Evolutionary conservation across 2,888 invertebrate species (phyloP).

Genomic region (Penaeus monodon): DNA sequence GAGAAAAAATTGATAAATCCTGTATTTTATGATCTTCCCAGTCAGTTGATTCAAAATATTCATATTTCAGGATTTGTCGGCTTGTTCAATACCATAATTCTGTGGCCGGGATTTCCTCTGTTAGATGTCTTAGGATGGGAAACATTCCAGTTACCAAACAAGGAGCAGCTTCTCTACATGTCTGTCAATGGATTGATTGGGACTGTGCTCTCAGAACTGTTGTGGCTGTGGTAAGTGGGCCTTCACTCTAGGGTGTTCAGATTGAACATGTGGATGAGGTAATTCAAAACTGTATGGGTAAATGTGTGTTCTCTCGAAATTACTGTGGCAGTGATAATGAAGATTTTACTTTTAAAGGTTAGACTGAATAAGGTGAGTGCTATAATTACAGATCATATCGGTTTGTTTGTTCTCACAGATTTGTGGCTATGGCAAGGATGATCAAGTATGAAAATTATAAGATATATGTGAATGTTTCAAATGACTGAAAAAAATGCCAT

Average conservation of each 20-base stretch:
- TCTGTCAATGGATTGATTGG: conserved; percentile 90
- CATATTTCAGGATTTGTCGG: conserved; percentile 87
- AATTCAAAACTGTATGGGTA: too few species aligned
- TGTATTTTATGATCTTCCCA: background rate
- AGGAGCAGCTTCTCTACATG: conserved; percentile 83
- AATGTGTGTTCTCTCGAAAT: too few species aligned
- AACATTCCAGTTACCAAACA: conserved; percentile 86
- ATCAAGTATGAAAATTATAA: too few species aligned
- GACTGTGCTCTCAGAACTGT: conserved; percentile 89
- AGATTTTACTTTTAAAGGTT: too few species aligned
- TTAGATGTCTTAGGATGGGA: conserved; percentile 85
- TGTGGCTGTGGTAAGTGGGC: conserved; percentile 87
- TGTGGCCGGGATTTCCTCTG: conserved; percentile 91
- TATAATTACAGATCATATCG: too few species aligned
- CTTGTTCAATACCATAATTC: conserved; percentile 85
- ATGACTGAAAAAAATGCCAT: too few species aligned
- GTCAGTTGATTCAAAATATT: background rate
- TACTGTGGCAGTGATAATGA: too few species aligned
- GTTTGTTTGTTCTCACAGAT: too few species aligned
- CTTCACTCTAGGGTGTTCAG: conserved; percentile 17
- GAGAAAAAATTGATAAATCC: background rate
- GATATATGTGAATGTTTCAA: too few species aligned
- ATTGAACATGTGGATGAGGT: background rate
- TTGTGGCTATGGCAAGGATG: too few species aligned
- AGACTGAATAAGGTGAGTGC: too few species aligned